Evolutionary conservation across 2,888 invertebrate species (phyloP).

Genomic region (Orchesellides sinensis): DNA sequence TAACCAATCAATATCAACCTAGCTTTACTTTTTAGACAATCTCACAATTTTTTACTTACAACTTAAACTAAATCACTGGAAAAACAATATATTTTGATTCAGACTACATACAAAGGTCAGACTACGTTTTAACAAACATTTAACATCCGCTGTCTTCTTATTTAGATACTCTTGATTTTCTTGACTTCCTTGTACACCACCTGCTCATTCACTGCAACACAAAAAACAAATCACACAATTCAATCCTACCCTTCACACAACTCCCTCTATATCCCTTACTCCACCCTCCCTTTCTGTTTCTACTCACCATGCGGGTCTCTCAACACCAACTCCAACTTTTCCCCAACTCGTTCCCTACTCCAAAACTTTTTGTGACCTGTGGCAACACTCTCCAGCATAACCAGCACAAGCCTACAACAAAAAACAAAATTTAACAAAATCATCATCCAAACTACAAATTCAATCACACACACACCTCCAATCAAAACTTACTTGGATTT

Average conservation of each 20-base stretch:
- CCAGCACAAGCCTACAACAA: slow-evolving; percentile 84
- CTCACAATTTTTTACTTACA: no score
- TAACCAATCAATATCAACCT: no score
- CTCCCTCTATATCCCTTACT: no score
- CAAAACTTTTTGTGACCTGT: slow-evolving; percentile 84
- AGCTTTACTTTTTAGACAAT: no score
- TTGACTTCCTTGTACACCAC: slow-evolving; percentile 85
- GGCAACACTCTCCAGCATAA: slow-evolving; percentile 87
- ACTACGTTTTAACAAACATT: no score
- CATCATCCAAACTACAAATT: background rate
- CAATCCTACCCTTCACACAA: slow-evolving; percentile 26
- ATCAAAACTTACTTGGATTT: slow-evolving; percentile 85
- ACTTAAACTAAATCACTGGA: no score
- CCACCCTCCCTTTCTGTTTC: no score
- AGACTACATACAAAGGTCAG: no score
- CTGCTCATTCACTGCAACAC: slow-evolving; percentile 85
- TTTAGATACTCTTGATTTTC: slow-evolving; percentile 82
- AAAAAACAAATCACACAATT: slow-evolving; percentile 75
- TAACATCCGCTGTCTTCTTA: no score
- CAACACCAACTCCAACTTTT: slow-evolving; percentile 86
- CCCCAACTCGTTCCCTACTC: slow-evolving; percentile 85
- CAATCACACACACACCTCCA: no score
- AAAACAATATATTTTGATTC: no score
- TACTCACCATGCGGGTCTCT: slow-evolving; percentile 90
- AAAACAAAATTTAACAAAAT: slow-evolving; percentile 50